Evolutionary conservation across 2,888 invertebrate genomes (phyloP).

Genomic region (Volucella zonaria): DNA sequence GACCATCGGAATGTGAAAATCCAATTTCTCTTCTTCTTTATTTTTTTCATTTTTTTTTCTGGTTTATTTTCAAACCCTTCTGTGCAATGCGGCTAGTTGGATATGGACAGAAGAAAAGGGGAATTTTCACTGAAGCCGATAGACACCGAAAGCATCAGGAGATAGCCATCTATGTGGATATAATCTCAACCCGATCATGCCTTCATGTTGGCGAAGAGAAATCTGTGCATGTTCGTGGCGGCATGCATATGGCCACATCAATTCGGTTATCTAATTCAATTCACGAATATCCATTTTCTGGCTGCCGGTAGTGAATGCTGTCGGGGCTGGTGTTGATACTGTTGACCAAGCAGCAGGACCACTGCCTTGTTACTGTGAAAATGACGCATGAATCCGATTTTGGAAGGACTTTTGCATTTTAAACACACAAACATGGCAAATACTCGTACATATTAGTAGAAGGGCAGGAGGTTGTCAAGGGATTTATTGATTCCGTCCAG

Average conservation of each 20-base stretch:
- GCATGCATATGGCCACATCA: constrained; percentile 61
- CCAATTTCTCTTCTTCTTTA: constrained; percentile 23
- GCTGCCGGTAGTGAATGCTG: not conserved
- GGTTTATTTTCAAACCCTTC: not conserved
- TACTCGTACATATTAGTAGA: not conserved
- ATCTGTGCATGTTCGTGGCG: constrained; percentile 59
- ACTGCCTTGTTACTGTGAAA: not conserved
- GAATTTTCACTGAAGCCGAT: not conserved
- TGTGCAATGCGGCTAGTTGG: not conserved
- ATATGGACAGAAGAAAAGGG: not conserved
- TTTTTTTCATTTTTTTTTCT: constrained; percentile 27
- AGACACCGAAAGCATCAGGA: constrained; percentile 21
- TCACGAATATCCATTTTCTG: constrained; percentile 61
- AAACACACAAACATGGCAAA: constrained; percentile 1
- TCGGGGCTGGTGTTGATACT: too few relatives aligned
- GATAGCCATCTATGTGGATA: constrained; percentile 24
- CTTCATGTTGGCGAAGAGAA: constrained; percentile 44
- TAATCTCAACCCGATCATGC: constrained; percentile 54
- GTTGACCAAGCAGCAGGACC: not conserved
- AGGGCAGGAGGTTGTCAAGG: constrained; percentile 11
- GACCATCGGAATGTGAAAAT: constrained; percentile 70
- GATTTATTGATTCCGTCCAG: constrained; percentile 37
- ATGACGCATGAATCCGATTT: constrained; percentile 29
- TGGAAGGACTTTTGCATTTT: constrained; percentile 39
- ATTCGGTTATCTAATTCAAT: constrained; percentile 68